Conservation (phyloP, 2,797 vertebrate species). For the Discoglossus pictus region DNA sequence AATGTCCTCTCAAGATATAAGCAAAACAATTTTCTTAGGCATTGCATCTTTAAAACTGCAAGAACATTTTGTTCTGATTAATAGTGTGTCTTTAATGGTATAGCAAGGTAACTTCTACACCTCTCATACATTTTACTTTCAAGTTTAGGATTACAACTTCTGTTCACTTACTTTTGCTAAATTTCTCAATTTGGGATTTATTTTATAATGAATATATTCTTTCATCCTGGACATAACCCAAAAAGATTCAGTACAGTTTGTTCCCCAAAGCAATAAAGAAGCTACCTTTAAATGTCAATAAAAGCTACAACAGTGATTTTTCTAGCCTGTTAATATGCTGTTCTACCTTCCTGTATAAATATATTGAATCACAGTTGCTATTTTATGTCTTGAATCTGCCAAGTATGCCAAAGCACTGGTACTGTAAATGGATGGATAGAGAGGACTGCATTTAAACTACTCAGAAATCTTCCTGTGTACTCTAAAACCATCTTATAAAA, state of each 20-base stretch:
- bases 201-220: constrained; percentile 19
- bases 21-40: background rate
- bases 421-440: background rate
- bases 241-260: constrained; percentile 31
- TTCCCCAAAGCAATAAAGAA: constrained; percentile 4
- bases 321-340: constrained; percentile 12
- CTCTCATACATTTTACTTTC: background rate
- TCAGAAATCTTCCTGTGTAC: background rate
- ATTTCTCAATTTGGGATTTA: background rate
- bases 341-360: background rate
- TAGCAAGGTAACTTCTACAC: background rate
- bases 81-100: background rate
- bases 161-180: constrained; percentile 3
- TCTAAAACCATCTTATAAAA: constrained; percentile 1
- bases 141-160: background rate
- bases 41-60: background rate
- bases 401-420: background rate
- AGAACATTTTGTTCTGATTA: background rate
- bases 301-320: constrained; percentile 19
- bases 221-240: background rate
- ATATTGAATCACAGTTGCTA: constrained; percentile 4
- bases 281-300: constrained; percentile 39
- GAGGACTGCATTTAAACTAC: background rate
- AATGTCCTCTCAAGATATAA: background rate
- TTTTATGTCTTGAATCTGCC: constrained; percentile 3